Conservation (phyloP, 2,888 invertebrate species). For the Cantharis rustica region DNA sequence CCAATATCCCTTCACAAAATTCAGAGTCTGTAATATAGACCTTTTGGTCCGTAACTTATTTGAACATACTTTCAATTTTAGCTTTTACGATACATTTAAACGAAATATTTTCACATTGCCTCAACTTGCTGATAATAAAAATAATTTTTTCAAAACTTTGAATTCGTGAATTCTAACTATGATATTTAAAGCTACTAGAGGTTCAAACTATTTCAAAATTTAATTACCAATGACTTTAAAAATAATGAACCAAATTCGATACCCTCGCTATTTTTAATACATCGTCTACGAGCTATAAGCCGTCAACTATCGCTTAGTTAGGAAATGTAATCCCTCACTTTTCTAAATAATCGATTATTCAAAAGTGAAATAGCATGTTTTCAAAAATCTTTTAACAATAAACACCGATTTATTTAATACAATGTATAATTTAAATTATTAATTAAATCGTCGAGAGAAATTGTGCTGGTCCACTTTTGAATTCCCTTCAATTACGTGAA, state of each 20-base stretch:
- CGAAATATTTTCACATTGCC: slow-evolving; percentile 7
- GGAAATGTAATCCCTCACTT: background rate
- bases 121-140: background rate
- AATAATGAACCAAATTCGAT: background rate
- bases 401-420: background rate
- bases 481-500: background rate
- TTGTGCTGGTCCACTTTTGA: no score
- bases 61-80: slow-evolving; percentile 24
- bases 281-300: background rate
- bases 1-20: slow-evolving; percentile 26
- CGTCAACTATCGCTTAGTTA: background rate
- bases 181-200: no score
- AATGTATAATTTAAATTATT: background rate
- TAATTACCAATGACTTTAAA: background rate
- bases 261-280: background rate
- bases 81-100: slow-evolving; percentile 15
- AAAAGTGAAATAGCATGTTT: background rate
- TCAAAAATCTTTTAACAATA: background rate
- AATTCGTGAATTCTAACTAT: background rate
- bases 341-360: background rate
- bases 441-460: background rate
- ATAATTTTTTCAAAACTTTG: background rate
- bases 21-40: slow-evolving; percentile 28
- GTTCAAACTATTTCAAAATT: no score
- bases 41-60: slow-evolving; percentile 27